These are phyloP conservation scores for Sylvia borin DNA, from an alignment of 2,797 vertebrate genomes.

Conservation along the genomic window DNA sequence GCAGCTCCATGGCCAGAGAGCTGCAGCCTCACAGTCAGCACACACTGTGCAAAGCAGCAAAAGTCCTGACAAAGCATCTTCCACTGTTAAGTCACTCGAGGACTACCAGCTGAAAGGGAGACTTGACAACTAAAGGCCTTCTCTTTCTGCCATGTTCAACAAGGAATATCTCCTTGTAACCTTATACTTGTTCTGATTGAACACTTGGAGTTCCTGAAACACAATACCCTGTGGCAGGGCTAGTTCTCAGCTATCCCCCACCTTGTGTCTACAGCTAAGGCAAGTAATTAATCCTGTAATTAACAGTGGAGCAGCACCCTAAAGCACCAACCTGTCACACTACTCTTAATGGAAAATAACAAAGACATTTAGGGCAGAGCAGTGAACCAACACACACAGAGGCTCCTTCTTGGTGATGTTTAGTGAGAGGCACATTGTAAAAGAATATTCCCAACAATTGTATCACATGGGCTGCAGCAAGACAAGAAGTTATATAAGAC, in stretches of 20 bases:
- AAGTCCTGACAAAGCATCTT: background rate
- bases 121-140: background rate
- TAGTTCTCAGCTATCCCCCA: background rate
- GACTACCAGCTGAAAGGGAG: background rate
- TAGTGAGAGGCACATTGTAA: background rate
- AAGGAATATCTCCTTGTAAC: background rate
- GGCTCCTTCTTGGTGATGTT: background rate
- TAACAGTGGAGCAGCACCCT: background rate
- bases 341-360: background rate
- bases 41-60: rapidly evolving
- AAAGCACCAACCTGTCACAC: background rate
- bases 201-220: background rate
- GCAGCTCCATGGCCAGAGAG: background rate
- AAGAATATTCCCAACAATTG: background rate
- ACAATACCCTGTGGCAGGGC: background rate
- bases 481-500: background rate
- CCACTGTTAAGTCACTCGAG: background rate
- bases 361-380: background rate
- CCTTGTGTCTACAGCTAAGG: background rate
- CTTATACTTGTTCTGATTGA: background rate
- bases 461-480: background rate
- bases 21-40: background rate
- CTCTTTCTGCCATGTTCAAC: background rate
- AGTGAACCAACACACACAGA: background rate
- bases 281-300: background rate